Evolutionary conservation across 1,140 invertebrate species (phyloP).

Genomic region (Macrobrachium rosenbergii): DNA sequence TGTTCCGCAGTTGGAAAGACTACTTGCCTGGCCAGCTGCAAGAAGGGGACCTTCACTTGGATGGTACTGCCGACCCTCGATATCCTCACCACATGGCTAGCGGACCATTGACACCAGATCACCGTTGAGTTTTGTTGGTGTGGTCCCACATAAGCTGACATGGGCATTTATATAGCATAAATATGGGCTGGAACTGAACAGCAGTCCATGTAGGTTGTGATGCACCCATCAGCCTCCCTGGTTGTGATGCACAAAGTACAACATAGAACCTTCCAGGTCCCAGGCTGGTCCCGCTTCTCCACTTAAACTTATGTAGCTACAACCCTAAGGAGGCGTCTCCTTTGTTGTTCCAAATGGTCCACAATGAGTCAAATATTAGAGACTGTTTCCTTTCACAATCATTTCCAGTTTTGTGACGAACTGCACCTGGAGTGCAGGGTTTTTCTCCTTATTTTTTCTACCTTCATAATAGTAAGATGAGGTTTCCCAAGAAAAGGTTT

Average conservation of each 20-base stretch:
- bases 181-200: background rate
- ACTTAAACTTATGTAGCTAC: too few relatives aligned
- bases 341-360: too few relatives aligned
- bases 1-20: constrained; percentile 93
- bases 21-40: constrained; percentile 80
- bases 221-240: background rate
- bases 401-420: too few relatives aligned
- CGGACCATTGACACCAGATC: constrained; percentile 35
- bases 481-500: too few relatives aligned
- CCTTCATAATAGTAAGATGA: too few relatives aligned
- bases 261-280: background rate
- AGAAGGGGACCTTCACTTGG: constrained; percentile 44
- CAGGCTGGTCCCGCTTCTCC: background rate
- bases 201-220: constrained; percentile 28
- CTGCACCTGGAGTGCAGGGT: too few relatives aligned
- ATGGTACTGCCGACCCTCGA: constrained; percentile 31
- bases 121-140: constrained; percentile 27
- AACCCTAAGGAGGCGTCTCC: too few relatives aligned
- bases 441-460: too few relatives aligned
- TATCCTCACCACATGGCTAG: constrained; percentile 43
- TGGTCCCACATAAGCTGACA: background rate
- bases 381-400: too few relatives aligned
- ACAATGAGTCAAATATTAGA: too few relatives aligned
- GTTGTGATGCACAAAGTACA: constrained; percentile 58
- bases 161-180: constrained; percentile 35